Base-by-base conservation (phyloP, 2,113 vertebrate species). In the Circaetus cinerascens region DNA sequence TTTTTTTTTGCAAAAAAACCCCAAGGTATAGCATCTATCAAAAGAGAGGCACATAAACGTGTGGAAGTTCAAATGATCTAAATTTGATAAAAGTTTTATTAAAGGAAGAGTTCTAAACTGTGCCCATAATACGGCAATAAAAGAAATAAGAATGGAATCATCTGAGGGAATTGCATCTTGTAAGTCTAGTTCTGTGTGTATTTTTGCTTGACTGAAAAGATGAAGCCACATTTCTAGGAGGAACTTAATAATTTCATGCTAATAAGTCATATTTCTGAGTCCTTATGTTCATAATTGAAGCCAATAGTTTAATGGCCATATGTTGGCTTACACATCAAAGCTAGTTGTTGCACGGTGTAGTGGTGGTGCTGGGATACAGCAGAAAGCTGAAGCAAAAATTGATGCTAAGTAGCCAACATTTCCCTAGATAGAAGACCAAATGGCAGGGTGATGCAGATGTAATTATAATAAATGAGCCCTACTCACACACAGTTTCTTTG, bases 231-330 rank as follows among this genome's bases (percentile, higher is more conserved):
- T 92, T 88, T 94, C 56, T 66, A 40, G 40, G 36, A 92, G 9
- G 29, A 88, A 57, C 3, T 34, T 82, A 75, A 72, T 79, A 25
- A 92, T 92, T 93, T 93, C 55, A 84, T 94, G 88, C 68, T 97
- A 93, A 95, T 92, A 95, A 90, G 55, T 93, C 79, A 83, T n/a
- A 92, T 68, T 92, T 95, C 38, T 77, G 40, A 79, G 32, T 68
- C 82, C 88, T 94, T 90, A 36, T 92, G 72, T 90, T 93, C 75
- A 40, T 77, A 91, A 92, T 29, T 95, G 94, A 88, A 96, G 88
- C 88, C 94, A 88, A 48, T 72, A 96, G 16, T 64, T 96, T 95
- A 93, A 95, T 94, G 83, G 46, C 95, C 96, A 97, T 97, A 95
- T 97, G 97, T 77, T 96, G 86, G 46, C 82, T 96, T 96, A 84